Percentiles rank a stretch among this genome's conserved stretches.
Evolutionary conservation across 1,140 invertebrate species (phyloP).

Genomic region (Copidosoma floridanum): DNA sequence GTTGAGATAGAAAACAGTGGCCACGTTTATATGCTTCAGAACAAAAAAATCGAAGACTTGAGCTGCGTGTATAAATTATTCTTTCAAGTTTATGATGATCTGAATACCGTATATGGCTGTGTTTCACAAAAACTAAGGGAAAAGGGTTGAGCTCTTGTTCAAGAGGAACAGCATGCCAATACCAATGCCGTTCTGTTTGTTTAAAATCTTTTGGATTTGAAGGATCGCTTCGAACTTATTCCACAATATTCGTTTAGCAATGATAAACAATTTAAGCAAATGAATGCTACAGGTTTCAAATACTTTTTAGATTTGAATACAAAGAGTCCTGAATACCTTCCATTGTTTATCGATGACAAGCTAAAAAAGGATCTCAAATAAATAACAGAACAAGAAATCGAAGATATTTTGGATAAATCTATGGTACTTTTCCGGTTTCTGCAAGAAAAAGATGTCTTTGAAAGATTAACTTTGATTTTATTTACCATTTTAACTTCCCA

Average conservation of each 20-base stretch:
- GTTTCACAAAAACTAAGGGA: slow-evolving; percentile 92
- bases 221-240: slow-evolving; percentile 98
- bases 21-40: slow-evolving; percentile 97
- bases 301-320: slow-evolving; percentile 97
- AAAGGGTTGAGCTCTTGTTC: slow-evolving; percentile 90
- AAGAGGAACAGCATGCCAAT: slow-evolving; percentile 80
- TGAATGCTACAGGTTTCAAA: slow-evolving; percentile 99
- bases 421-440: slow-evolving; percentile 99
- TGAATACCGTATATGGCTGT: slow-evolving; percentile 92
- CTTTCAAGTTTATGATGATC: slow-evolving; percentile 82
- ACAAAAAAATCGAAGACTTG: slow-evolving; percentile 94
- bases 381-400: slow-evolving; percentile 99
- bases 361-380: slow-evolving; percentile 97
- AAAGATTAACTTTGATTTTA: too few relatives aligned
- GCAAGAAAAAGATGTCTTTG: slow-evolving; percentile 99
- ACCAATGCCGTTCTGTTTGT: slow-evolving; percentile 96
- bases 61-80: slow-evolving; percentile 98
- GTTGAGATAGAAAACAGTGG: slow-evolving; percentile 99
- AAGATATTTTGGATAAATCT: slow-evolving; percentile 95
- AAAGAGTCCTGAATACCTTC: slow-evolving; percentile 98
- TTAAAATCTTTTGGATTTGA: slow-evolving; percentile 92
- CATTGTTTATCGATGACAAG: slow-evolving; percentile 99
- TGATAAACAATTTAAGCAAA: slow-evolving; percentile 93
- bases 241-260: slow-evolving; percentile 94
- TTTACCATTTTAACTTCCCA: too few relatives aligned